phyloP scores from a whole-genome alignment of 2,888 invertebrate species.

The Cecidostiba fungosa region DNA sequence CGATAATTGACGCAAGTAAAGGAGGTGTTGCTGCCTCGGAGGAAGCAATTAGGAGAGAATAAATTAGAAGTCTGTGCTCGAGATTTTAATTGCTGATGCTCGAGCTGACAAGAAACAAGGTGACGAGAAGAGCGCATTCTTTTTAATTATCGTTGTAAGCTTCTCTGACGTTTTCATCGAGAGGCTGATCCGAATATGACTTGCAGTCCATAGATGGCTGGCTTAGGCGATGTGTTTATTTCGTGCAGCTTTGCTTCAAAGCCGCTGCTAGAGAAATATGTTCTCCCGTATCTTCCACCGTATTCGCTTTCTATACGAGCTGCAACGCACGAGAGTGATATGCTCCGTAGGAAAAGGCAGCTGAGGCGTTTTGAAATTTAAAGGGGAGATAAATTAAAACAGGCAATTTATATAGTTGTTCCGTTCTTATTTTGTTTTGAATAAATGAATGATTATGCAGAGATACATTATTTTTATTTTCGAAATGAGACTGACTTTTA shows the following conservation, averaged over 20 bases:
- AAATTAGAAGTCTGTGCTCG: background rate
- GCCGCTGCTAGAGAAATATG: slow-evolving; percentile 32
- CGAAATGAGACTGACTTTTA: too few species aligned
- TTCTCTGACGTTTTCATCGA: background rate
- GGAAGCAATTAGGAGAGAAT: background rate
- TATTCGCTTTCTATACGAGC: slow-evolving; percentile 21
- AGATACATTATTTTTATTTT: background rate
- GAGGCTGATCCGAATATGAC: background rate
- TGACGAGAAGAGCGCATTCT: background rate
- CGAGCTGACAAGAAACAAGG: background rate
- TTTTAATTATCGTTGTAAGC: background rate
- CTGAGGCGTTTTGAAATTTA: background rate
- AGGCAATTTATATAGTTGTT: background rate
- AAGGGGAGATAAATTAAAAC: background rate
- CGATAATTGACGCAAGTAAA: background rate
- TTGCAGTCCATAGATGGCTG: background rate
- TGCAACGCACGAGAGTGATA: background rate
- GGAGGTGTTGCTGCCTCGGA: background rate
- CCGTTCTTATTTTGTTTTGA: background rate
- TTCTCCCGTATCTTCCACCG: slow-evolving; percentile 27
- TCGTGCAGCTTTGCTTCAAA: background rate
- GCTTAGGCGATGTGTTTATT: slow-evolving; percentile 18
- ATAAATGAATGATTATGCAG: background rate
- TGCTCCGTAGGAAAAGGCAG: background rate
- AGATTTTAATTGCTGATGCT: background rate